phyloP scores from a whole-genome alignment of 2,113 vertebrate species.

The Setophaga kirtlandii region DNA sequence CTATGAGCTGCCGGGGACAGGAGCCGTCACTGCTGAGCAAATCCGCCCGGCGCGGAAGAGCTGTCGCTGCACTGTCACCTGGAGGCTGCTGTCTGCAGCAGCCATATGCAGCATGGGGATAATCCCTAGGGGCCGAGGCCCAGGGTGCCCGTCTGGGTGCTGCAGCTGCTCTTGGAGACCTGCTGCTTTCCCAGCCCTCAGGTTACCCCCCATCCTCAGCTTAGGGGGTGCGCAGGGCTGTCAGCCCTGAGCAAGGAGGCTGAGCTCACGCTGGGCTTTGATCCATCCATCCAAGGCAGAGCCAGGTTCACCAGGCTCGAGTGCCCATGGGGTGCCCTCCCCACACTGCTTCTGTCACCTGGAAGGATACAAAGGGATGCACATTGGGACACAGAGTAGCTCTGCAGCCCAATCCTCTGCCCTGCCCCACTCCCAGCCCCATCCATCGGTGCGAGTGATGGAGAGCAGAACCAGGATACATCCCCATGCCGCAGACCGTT shows the following conservation, averaged over 20 bases:
- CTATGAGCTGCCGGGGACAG: background rate
- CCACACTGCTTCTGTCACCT: background rate
- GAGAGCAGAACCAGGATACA: background rate
- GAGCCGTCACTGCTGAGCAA: background rate
- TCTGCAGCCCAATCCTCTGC: background rate
- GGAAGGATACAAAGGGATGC: background rate
- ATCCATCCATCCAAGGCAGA: background rate
- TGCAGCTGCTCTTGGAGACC: background rate
- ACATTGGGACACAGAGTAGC: rapidly evolving
- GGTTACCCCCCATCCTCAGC: background rate
- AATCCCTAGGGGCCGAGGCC: background rate
- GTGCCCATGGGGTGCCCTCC: background rate
- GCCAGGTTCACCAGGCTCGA: background rate
- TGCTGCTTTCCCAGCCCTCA: background rate
- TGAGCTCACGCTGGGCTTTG: background rate
- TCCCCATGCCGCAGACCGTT: background rate
- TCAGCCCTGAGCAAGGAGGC: background rate
- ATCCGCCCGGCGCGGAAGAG: background rate
- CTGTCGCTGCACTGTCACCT: background rate
- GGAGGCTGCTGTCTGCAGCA: background rate
- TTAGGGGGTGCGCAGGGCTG: no score
- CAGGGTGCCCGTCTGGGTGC: background rate
- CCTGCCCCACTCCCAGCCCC: background rate
- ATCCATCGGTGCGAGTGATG: background rate
- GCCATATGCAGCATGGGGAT: background rate